A percentile compares a stretch with the other conserved stretches of the same genome.
Evolutionary conservation across 2,888 invertebrate genomes (phyloP).

Genomic region (Calameuta pallipes): DNA sequence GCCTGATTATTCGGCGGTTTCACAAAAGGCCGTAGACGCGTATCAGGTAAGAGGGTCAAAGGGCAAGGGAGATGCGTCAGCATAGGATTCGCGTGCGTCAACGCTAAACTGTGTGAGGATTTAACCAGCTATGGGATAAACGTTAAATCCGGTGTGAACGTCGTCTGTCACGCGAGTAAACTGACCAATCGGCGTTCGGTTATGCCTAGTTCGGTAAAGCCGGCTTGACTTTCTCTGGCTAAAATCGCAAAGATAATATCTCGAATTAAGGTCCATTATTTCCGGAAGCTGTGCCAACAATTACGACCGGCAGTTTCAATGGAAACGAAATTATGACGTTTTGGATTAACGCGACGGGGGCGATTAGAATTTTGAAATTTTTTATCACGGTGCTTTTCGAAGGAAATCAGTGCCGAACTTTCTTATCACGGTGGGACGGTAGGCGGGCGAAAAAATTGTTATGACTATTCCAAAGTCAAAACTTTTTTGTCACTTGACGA

Average conservation of each 20-base stretch:
- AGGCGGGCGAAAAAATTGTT: no score
- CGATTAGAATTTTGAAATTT: not conserved
- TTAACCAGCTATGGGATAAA: not conserved
- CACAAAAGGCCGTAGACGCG: not conserved
- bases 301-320: not conserved
- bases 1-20: not conserved
- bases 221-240: not conserved
- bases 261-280: not conserved
- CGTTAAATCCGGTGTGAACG: not conserved
- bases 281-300: not conserved
- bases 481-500: not conserved
- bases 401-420: no score
- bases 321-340: not conserved
- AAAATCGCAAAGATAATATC: not conserved
- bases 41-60: not conserved
- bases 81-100: not conserved
- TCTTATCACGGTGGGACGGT: no score
- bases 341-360: not conserved
- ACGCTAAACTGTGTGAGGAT: not conserved
- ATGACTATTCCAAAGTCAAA: not conserved
- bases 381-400: no score
- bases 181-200: not conserved
- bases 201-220: not conserved
- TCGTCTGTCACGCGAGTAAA: not conserved
- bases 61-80: not conserved